Conservation (phyloP, 1,140 invertebrate genomes). For the Drosophila ananassae region DNA sequence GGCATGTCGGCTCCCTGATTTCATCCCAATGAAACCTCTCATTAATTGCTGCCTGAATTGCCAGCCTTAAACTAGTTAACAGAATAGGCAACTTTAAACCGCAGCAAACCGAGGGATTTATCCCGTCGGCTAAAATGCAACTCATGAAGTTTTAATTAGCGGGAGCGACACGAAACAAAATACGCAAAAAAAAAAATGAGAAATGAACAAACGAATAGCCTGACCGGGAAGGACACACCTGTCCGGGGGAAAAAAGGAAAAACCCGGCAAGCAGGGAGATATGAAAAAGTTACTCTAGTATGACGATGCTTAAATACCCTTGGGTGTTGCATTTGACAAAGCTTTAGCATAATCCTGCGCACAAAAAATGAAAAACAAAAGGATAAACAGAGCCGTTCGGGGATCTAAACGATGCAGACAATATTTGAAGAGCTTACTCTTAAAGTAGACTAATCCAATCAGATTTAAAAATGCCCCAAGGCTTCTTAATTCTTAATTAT, state of each 20-base stretch:
- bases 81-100: conserved; percentile 40
- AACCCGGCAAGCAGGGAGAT: conserved; percentile 6
- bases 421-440: conserved; percentile 11
- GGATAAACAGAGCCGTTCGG: conserved; percentile 10
- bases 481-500: too few relatives aligned
- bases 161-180: conserved; percentile 23
- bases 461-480: too few relatives aligned
- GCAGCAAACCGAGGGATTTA: conserved; percentile 37
- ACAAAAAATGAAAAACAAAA: conserved; percentile 8
- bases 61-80: conserved; percentile 38
- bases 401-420: conserved; percentile 10
- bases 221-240: conserved; percentile 23
- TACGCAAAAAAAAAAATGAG: conserved; percentile 15
- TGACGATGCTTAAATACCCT: conserved; percentile 21
- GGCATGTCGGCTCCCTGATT: conserved; percentile 5
- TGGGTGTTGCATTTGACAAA: conserved; percentile 27
- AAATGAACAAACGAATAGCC: conserved; percentile 23
- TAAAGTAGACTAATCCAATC: too few relatives aligned
- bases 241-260: conserved; percentile 11
- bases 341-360: conserved; percentile 22
- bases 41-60: conserved; percentile 16
- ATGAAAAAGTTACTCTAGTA: conserved; percentile 15
- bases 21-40: background rate
- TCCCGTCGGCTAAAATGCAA: conserved; percentile 43
- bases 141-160: conserved; percentile 70